Conservation (phyloP, 2,113 vertebrate species). For the Varanus komodoensis region DNA sequence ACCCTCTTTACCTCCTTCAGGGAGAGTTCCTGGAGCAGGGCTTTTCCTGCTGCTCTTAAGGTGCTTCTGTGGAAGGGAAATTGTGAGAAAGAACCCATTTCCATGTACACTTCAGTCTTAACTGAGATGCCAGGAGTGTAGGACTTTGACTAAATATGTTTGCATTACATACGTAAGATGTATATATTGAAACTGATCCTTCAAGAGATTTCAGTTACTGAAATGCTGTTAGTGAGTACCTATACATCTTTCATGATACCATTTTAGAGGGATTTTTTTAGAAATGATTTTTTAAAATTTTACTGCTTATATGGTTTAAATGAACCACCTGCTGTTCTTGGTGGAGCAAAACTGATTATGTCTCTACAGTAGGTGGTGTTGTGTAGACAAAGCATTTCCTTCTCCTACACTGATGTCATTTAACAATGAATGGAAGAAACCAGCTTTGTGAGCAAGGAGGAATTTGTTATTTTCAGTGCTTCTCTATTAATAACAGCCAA, state of each 20-base stretch:
- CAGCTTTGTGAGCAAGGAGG: neutral
- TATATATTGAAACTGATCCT: neutral
- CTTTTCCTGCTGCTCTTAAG: no score
- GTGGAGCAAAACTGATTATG: neutral
- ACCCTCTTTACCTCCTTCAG: no score
- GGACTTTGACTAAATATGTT: fast-evolving
- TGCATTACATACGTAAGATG: fast-evolving
- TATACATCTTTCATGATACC: constrained; percentile 12
- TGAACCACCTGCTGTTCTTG: neutral
- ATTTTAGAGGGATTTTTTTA: neutral
- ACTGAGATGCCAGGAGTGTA: fast-evolving
- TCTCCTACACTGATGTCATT: fast-evolving
- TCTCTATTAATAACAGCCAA: neutral
- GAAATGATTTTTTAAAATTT: no score
- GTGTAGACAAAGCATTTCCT: fast-evolving
- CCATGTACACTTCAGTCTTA: neutral
- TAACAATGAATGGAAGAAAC: neutral
- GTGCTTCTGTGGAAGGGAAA: neutral
- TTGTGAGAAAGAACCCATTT: neutral
- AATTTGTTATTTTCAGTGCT: neutral
- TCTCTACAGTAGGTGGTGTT: neutral
- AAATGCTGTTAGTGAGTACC: fast-evolving
- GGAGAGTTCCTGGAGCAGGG: no score
- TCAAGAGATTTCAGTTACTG: neutral
- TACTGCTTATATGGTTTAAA: neutral